phyloP scores from a whole-genome alignment of 1,140 invertebrate genomes.

The Monochamus saltuarius region DNA sequence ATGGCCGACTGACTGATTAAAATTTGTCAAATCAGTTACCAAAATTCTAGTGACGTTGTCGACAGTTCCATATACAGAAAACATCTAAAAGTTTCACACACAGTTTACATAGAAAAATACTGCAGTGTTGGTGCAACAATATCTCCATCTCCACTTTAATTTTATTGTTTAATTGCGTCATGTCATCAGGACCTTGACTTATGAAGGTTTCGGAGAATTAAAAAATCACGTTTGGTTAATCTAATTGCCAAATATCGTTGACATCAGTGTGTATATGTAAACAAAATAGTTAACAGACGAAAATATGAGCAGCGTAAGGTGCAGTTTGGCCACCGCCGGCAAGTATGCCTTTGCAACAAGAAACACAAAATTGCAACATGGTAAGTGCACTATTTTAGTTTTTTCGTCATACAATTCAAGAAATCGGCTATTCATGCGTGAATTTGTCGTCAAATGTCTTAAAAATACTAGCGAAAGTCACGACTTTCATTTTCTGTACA shows the following conservation, averaged over 20 bases:
- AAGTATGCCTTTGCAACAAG: conserved; percentile 44
- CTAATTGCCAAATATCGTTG: not conserved
- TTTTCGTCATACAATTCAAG: not conserved
- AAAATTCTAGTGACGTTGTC: conserved; percentile 17
- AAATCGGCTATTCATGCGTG: not conserved
- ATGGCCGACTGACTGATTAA: conserved; percentile 8
- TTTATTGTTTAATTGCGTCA: conserved; percentile 26
- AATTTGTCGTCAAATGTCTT: not conserved
- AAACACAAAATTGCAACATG: conserved; percentile 43
- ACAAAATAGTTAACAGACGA: conserved; percentile 5
- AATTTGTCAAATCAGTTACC: conserved; percentile 3
- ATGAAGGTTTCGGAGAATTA: conserved; percentile 17
- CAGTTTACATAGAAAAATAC: not conserved
- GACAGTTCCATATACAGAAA: not conserved
- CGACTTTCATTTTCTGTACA: not conserved
- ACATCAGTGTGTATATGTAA: not conserved
- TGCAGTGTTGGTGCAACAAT: not conserved
- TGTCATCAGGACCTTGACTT: conserved; percentile 32
- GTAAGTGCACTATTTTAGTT: conserved; percentile 28
- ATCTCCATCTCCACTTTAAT: not conserved
- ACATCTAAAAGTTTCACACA: conserved; percentile 1
- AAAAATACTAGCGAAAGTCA: not conserved
- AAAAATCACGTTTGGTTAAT: not conserved
- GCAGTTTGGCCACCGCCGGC: conserved; percentile 44
- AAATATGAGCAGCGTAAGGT: conserved; percentile 47